Percentiles rank a stretch among this genome's conserved stretches.
phyloP scores from a whole-genome alignment of 2,113 vertebrate genomes.

The Australoheros scitulus region DNA sequence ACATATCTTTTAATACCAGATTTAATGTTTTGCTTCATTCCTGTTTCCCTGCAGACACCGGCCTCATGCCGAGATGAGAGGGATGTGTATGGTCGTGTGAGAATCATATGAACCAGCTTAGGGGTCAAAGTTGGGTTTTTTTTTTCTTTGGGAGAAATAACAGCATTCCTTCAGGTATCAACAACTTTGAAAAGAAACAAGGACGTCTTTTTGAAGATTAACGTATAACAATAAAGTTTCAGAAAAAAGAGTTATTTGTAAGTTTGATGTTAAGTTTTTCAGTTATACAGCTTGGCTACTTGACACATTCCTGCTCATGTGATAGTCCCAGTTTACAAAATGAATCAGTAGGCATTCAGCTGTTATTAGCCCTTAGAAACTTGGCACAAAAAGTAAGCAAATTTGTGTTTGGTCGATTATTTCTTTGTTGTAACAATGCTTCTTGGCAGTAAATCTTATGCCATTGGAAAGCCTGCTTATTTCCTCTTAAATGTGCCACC shows the following conservation, averaged over 20 bases:
- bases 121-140: slow-evolving; percentile 22
- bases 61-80: background rate
- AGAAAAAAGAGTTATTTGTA: background rate
- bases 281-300: background rate
- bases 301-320: background rate
- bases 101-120: slow-evolving; percentile 73
- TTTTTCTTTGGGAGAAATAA: background rate
- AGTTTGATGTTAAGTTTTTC: background rate
- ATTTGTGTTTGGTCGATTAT: no score
- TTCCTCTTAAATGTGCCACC: no score
- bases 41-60: slow-evolving; percentile 10
- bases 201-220: background rate
- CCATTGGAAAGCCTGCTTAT: no score
- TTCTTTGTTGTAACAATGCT: no score
- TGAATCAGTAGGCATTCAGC: background rate
- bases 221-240: background rate
- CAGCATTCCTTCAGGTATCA: slow-evolving; percentile 12
- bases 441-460: no score
- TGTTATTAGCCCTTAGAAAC: background rate
- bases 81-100: slow-evolving; percentile 52
- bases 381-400: no score
- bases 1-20: background rate
- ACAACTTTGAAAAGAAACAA: background rate
- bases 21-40: background rate
- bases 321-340: background rate